phyloP scores from a whole-genome alignment of 37 sponge, comb jelly and placozoan species.

The Oopsacas minuta region DNA sequence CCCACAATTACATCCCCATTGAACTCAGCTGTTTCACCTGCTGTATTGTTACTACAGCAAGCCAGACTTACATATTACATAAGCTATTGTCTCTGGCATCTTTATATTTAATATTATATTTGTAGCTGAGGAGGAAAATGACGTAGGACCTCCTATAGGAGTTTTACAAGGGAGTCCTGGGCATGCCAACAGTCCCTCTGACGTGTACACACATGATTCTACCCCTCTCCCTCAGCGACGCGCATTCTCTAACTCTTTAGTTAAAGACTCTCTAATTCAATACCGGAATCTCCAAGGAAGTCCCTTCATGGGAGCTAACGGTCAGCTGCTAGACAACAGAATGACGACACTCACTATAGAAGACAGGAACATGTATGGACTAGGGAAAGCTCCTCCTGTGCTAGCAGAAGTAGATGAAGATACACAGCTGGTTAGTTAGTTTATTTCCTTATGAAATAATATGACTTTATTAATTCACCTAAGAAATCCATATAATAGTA shows the following conservation, averaged over 20 bases:
- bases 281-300: not conserved
- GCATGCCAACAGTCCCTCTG: not conserved
- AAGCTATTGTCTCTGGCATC: too few species aligned
- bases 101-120: too few species aligned
- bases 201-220: not conserved
- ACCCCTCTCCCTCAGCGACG: conserved; percentile 9
- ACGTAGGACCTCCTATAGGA: not conserved
- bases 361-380: conserved; percentile 17
- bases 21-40: too few species aligned
- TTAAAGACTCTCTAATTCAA: not conserved
- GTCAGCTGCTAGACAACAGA: not conserved
- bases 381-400: not conserved
- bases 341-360: not conserved
- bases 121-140: not conserved
- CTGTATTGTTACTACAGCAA: too few species aligned
- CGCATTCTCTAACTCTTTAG: not conserved
- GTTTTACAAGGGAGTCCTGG: not conserved
- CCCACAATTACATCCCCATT: too few species aligned
- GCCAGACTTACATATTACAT: too few species aligned
- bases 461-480: too few species aligned
- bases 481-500: too few species aligned
- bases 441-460: too few species aligned
- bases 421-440: not conserved
- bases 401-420: conserved; percentile 16
- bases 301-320: not conserved